phyloP scores from a whole-genome alignment of 2,797 vertebrate genomes.

The Pangasius macronema region DNA sequence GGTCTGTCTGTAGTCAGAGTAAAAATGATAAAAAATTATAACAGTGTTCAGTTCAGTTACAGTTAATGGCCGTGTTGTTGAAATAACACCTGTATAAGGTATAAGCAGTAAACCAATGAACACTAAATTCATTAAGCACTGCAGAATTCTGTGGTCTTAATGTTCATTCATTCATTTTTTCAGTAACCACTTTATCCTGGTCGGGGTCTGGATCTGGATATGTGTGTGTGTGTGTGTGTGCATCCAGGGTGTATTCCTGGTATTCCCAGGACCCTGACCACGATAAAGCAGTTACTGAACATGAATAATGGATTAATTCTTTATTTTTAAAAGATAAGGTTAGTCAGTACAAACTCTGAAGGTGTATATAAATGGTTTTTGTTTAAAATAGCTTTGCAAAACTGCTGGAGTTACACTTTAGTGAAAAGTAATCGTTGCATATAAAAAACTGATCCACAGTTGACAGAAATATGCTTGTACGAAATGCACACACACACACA shows the following conservation, averaged over 20 bases:
- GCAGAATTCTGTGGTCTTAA: background rate
- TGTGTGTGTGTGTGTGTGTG: background rate
- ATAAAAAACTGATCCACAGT: no score
- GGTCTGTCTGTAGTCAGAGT: background rate
- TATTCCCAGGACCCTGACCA: no score
- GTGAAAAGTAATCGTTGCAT: no score
- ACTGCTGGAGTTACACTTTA: no score
- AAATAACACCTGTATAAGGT: background rate
- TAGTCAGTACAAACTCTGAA: no score
- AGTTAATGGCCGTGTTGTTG: background rate
- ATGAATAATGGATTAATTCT: background rate
- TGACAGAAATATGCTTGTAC: no score
- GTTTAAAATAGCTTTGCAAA: no score
- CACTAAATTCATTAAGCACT: background rate
- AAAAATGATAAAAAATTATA: no score
- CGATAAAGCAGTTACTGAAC: background rate
- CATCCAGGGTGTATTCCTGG: background rate
- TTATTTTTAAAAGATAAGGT: no score
- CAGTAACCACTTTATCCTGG: background rate
- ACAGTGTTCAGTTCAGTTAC: constrained; percentile 36
- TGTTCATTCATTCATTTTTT: background rate
- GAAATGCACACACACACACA: no score
- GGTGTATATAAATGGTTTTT: no score
- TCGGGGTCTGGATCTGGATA: background rate
- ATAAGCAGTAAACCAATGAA: background rate